Evolutionary conservation across 2,797 vertebrate species (phyloP).

Genomic region (Molossus molossus): DNA sequence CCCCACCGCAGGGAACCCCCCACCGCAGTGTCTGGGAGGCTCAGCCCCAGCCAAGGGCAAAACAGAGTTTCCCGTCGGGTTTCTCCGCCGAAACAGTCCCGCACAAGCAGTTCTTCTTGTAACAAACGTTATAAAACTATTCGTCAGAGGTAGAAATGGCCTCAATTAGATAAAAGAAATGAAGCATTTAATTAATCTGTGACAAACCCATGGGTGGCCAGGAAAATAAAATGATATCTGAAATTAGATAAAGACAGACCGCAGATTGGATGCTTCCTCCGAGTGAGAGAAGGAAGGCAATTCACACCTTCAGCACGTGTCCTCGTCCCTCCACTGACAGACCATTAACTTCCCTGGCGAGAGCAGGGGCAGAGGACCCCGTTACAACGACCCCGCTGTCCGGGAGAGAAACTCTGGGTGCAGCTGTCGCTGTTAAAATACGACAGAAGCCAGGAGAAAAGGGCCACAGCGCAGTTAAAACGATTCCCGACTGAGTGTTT

Average conservation of each 20-base stretch:
- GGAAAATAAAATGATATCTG: slow-evolving; percentile 74
- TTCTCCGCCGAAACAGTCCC: background rate
- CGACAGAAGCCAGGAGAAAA: slow-evolving; percentile 75
- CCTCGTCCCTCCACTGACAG: slow-evolving; percentile 60
- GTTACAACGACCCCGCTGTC: slow-evolving; percentile 22
- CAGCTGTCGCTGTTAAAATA: slow-evolving; percentile 59
- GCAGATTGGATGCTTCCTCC: background rate
- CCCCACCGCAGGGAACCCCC: background rate
- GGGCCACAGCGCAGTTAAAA: slow-evolving; percentile 58
- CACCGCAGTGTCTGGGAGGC: background rate
- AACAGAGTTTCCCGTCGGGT: background rate
- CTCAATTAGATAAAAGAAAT: slow-evolving; percentile 63
- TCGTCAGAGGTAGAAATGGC: slow-evolving; percentile 56
- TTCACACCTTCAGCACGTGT: slow-evolving; percentile 50
- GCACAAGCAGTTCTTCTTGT: slow-evolving; percentile 45
- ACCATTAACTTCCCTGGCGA: slow-evolving; percentile 67
- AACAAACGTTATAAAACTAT: slow-evolving; percentile 2
- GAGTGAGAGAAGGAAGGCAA: slow-evolving; percentile 55
- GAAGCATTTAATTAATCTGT: slow-evolving; percentile 78
- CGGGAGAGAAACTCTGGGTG: slow-evolving; percentile 66
- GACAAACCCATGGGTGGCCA: slow-evolving; percentile 24
- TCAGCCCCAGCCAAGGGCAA: background rate
- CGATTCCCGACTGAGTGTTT: slow-evolving; percentile 69
- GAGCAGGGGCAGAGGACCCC: slow-evolving; percentile 57
- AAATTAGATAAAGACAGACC: slow-evolving; percentile 64